Percentiles rank a stretch among this genome's conserved stretches.
phyloP scores from a whole-genome alignment of 2,797 vertebrate genomes.

The Coranthus polyacanthus region DNA sequence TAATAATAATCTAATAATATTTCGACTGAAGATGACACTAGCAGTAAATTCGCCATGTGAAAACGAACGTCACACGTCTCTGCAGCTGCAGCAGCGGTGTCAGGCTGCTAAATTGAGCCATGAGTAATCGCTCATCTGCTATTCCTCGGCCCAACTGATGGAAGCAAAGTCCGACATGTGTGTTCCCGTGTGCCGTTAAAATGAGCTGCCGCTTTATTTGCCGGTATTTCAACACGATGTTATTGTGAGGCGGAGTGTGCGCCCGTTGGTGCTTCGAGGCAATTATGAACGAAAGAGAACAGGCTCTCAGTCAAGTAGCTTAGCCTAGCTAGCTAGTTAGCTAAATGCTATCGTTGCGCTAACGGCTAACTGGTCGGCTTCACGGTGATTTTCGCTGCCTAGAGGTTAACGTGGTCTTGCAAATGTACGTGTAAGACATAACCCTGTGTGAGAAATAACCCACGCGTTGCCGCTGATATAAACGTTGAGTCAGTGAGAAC shows the following conservation, averaged over 20 bases:
- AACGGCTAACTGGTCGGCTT: constrained; percentile 47
- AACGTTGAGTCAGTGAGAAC: not conserved
- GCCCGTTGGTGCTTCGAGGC: not conserved
- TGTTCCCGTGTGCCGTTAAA: constrained; percentile 12
- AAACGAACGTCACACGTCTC: constrained; percentile 40
- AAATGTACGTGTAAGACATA: not conserved
- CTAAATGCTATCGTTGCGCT: constrained; percentile 58
- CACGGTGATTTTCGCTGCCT: not conserved
- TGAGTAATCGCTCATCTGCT: constrained; percentile 57
- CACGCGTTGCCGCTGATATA: not conserved
- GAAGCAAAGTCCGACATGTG: constrained; percentile 38
- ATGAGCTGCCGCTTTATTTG: not conserved
- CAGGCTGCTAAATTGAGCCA: constrained; percentile 68
- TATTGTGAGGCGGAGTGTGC: not conserved
- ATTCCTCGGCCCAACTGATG: constrained; percentile 38
- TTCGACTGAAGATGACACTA: no score
- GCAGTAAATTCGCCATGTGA: not conserved
- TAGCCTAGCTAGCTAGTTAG: constrained; percentile 32
- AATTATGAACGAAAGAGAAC: not conserved
- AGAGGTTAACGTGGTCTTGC: not conserved
- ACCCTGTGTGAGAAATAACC: no score
- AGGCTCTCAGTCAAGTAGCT: constrained; percentile 18
- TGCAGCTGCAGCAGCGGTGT: not conserved
- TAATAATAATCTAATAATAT: no score
- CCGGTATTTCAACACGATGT: not conserved